phyloP scores from a whole-genome alignment of 2,888 invertebrate genomes.

The Heteromurus nitidus region DNA sequence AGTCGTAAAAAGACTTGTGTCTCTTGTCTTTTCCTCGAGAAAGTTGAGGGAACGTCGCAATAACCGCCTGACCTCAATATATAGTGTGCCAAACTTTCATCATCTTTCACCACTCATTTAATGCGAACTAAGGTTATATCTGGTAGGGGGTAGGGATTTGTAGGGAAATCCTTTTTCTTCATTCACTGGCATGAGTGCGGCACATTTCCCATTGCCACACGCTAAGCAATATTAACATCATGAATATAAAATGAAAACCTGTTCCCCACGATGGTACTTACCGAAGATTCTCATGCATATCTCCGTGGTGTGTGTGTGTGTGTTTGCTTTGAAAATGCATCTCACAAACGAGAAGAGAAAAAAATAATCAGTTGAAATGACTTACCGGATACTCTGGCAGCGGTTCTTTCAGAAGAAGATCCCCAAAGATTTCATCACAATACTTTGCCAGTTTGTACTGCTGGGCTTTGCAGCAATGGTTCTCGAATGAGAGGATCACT shows the following conservation, averaged over 20 bases:
- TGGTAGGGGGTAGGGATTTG: constrained; percentile 8
- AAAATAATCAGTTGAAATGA: constrained; percentile 63
- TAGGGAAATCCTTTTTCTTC: constrained; percentile 9
- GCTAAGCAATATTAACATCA: too few relatives aligned
- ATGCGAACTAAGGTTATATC: not conserved
- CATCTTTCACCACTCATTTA: constrained; percentile 55
- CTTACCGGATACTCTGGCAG: constrained; percentile 90
- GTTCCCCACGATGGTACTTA: too few relatives aligned
- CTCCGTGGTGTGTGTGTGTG: too few relatives aligned
- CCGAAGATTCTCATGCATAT: too few relatives aligned
- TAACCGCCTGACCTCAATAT: constrained; percentile 53
- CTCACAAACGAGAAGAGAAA: not conserved
- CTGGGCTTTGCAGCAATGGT: constrained; percentile 98
- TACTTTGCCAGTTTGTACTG: constrained; percentile 99
- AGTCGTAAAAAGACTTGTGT: constrained; percentile 27
- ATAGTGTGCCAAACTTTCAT: constrained; percentile 63
- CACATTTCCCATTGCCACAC: too few relatives aligned
- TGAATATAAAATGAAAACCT: too few relatives aligned
- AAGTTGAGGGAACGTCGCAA: constrained; percentile 50
- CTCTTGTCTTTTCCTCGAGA: not conserved
- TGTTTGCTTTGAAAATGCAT: too few relatives aligned
- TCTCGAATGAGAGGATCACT: constrained; percentile 98
- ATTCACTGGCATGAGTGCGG: constrained; percentile 23
- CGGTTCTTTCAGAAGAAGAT: constrained; percentile 91
- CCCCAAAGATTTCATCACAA: constrained; percentile 97